Base-by-base conservation (phyloP, 2,797 vertebrate genomes). In the Zenarchopterus dispar region DNA sequence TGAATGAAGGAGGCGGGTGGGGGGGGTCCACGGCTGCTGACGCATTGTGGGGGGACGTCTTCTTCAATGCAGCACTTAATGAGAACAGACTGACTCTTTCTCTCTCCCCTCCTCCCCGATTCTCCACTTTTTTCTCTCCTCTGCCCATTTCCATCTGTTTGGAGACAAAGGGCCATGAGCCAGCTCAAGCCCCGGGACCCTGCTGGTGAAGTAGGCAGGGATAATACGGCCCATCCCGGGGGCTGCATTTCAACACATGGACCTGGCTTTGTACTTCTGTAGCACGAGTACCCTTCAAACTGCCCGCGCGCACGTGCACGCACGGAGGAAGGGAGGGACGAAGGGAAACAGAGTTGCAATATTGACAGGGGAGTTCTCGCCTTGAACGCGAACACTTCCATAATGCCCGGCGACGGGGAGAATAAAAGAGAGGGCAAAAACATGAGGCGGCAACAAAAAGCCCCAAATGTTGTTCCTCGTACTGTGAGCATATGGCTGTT, bases 201-300 rank as follows among this genome's bases (percentile, higher is more conserved):
- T 93, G 93, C 93, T 94, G 93, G 93, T 94, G 93, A 94, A 94
- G 93, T 92, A 90, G 90, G 88, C 90, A 91, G 84, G 90, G 89
- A 94, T 93, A 94, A 94, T 94, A 76, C 87, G 78, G 85, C 82
- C 92, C 91, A 92, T 94, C 91, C 91, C 90, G 77, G 78, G 90
- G 91, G 91, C 92, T 89, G 92, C 93, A 94, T 94, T 93, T 93
- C 92, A 94, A 93, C 93, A 93, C 93, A 94, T 93, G 93, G 91
- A 93, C 90, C 86, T 84, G 91, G 86, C 87, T 92, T 93, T 94
- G 91, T 93, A 85, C 87, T 79, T 80, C 51, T 73, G 67, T 80
- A 84, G 72, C 84, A 84, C 59, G 67, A 86, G 75, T 73, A 81
- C 84, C 79, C 86, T 88, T 87, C 80, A 89, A 6, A 56, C 49